Percentiles rank a stretch among this genome's conserved stretches.
Conservation (phyloP, 1,140 invertebrate genomes). For the Drosophila tsacasi region DNA sequence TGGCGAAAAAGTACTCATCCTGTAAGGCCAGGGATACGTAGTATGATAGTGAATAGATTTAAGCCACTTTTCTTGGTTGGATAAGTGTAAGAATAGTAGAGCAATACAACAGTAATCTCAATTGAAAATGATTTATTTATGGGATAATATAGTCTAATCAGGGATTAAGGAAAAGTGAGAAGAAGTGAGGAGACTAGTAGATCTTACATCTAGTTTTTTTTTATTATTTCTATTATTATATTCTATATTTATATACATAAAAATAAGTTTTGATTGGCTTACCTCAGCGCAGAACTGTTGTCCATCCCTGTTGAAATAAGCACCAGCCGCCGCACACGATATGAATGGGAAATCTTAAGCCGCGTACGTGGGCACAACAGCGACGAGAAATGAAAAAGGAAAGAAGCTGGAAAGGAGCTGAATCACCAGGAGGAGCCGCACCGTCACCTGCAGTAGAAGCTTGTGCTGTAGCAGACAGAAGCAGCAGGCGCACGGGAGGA, state of each 20-base stretch:
- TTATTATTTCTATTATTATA: too few relatives aligned
- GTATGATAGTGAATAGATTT: not conserved
- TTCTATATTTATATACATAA: not conserved
- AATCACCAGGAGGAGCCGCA: conserved; percentile 28
- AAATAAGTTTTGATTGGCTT: conserved; percentile 1
- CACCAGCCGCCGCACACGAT: conserved; percentile 51
- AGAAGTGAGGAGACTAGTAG: too few relatives aligned
- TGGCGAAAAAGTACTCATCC: conserved; percentile 22
- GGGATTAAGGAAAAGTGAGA: not conserved
- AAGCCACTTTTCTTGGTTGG: not conserved
- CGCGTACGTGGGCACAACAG: conserved; percentile 66
- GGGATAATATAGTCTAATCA: not conserved
- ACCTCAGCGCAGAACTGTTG: not conserved
- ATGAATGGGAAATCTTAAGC: conserved; percentile 79
- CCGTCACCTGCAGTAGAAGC: not conserved
- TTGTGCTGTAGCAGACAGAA: not conserved
- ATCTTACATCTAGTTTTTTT: too few relatives aligned
- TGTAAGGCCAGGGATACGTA: conserved; percentile 1
- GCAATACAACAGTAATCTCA: too few relatives aligned
- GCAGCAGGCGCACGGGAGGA: conserved; percentile 41
- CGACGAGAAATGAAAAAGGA: conserved; percentile 34
- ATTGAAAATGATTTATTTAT: not conserved
- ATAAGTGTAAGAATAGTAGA: not conserved
- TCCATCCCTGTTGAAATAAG: conserved; percentile 54
- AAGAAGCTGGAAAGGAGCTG: conserved; percentile 39